These are phyloP conservation scores for Ophiothrix spiculata DNA, from an alignment of 35 echinoderm and acorn worm species.

Conservation along the genomic window DNA sequence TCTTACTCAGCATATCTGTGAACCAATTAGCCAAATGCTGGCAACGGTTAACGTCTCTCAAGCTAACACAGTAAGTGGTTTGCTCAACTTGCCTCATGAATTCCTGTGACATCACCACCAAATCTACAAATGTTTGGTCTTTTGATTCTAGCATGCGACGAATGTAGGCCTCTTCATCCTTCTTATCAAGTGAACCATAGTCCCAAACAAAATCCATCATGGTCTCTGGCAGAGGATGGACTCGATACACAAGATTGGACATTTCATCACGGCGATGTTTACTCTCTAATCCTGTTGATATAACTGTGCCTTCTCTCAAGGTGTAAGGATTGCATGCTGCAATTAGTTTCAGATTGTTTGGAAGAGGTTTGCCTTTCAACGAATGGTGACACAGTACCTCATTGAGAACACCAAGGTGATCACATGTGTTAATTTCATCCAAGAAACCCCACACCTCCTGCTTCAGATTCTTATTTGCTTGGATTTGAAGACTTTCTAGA, in stretches of 20 bases:
- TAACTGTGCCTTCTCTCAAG: background rate
- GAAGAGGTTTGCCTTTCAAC: background rate
- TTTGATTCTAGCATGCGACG: slow-evolving; percentile 10
- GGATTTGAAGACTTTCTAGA: background rate
- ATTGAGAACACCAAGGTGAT: slow-evolving; percentile 31
- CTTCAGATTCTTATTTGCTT: slow-evolving; percentile 22
- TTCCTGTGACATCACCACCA: slow-evolving; percentile 37
- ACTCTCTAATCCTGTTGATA: slow-evolving; percentile 3
- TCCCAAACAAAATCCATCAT: slow-evolving; percentile 51
- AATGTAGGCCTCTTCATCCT: slow-evolving; percentile 39
- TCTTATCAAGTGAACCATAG: slow-evolving; percentile 23
- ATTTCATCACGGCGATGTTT: slow-evolving; percentile 19
- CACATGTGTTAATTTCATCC: slow-evolving; percentile 49
- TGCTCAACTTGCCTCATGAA: slow-evolving; percentile 21
- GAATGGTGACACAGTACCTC: slow-evolving; percentile 30
- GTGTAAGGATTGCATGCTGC: slow-evolving; percentile 41
- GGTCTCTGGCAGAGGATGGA: slow-evolving; percentile 36
- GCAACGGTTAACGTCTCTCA: slow-evolving; percentile 27
- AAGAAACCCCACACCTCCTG: slow-evolving; percentile 35
- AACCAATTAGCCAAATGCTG: slow-evolving; percentile 29
- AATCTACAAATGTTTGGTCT: slow-evolving; percentile 8
- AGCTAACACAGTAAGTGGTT: slow-evolving; percentile 33
- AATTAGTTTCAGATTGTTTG: slow-evolving; percentile 14
- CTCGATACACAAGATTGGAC: slow-evolving; percentile 38
- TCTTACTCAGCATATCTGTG: slow-evolving; percentile 3